Conservation (phyloP, 2,113 vertebrate genomes). For the Lepus europaeus region DNA sequence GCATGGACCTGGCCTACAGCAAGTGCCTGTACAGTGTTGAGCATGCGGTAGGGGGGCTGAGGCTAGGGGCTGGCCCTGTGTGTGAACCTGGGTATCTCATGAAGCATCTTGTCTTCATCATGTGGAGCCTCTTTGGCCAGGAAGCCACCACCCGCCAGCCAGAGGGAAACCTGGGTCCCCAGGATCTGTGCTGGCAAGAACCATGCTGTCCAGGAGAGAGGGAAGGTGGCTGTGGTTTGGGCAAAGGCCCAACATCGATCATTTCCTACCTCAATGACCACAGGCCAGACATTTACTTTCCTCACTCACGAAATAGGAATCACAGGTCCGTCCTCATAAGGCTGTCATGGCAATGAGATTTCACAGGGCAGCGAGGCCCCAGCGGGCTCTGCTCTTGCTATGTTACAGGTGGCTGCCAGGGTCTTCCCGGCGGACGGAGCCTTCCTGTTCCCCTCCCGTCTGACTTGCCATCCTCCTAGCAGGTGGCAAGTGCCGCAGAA, state of each 20-base stretch:
- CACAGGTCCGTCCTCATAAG: not conserved
- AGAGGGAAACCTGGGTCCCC: not conserved
- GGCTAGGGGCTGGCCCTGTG: not conserved
- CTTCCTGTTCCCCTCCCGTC: not conserved
- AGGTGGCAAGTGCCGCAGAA: not conserved
- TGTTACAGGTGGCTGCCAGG: fast-evolving
- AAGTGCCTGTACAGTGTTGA: not conserved
- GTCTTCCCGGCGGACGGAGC: not conserved
- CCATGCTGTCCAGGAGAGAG: not conserved
- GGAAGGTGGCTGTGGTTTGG: not conserved
- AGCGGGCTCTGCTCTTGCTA: fast-evolving
- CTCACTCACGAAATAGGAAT: not conserved
- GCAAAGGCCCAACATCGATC: not conserved
- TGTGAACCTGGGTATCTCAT: not conserved
- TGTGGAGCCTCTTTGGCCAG: not conserved
- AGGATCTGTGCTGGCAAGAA: not conserved
- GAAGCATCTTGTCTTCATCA: not conserved
- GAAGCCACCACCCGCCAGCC: not conserved
- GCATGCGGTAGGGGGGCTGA: not conserved
- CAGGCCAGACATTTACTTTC: not conserved
- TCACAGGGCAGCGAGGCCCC: not conserved
- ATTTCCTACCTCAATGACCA: not conserved
- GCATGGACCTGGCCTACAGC: not conserved
- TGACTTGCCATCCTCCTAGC: not conserved
- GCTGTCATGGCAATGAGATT: not conserved